These are phyloP conservation scores for Lasioglossum villosulum DNA, from an alignment of 2,888 invertebrate genomes.

Conservation along the genomic window DNA sequence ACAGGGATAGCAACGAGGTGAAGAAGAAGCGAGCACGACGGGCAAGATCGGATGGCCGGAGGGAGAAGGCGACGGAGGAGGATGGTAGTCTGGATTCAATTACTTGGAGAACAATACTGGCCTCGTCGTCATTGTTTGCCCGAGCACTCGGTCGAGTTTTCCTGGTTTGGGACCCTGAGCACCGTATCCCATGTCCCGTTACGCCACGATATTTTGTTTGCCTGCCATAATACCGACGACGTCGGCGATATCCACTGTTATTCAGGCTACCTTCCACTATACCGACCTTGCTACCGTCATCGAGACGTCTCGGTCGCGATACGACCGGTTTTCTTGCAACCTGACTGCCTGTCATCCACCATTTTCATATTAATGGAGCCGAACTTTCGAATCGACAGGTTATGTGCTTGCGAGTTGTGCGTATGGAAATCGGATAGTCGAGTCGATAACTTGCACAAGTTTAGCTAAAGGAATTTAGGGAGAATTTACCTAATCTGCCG, in stretches of 20 bases:
- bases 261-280: slow-evolving; percentile 31
- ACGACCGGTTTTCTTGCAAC: slow-evolving; percentile 16
- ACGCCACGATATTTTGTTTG: slow-evolving; percentile 82
- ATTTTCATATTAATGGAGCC: slow-evolving; percentile 27
- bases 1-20: slow-evolving; percentile 46
- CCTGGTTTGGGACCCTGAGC: slow-evolving; percentile 75
- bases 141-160: slow-evolving; percentile 81
- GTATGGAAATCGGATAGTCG: not conserved
- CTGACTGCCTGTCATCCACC: slow-evolving; percentile 4
- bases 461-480: not conserved
- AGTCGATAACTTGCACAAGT: not conserved
- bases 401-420: slow-evolving; percentile 19
- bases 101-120: slow-evolving; percentile 83
- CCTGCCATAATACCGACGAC: slow-evolving; percentile 75
- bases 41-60: slow-evolving; percentile 71
- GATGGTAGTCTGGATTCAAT: slow-evolving; percentile 81
- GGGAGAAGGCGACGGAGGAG: slow-evolving; percentile 29
- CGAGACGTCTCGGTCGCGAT: slow-evolving; percentile 5
- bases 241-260: slow-evolving; percentile 40
- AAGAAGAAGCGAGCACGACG: slow-evolving; percentile 61
- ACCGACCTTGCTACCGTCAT: slow-evolving; percentile 47
- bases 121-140: slow-evolving; percentile 82
- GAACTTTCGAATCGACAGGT: slow-evolving; percentile 2
- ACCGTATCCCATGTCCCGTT: slow-evolving; percentile 72
- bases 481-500: not conserved